Conservation (phyloP, 2,797 vertebrate species). For the Characodon lateralis region DNA sequence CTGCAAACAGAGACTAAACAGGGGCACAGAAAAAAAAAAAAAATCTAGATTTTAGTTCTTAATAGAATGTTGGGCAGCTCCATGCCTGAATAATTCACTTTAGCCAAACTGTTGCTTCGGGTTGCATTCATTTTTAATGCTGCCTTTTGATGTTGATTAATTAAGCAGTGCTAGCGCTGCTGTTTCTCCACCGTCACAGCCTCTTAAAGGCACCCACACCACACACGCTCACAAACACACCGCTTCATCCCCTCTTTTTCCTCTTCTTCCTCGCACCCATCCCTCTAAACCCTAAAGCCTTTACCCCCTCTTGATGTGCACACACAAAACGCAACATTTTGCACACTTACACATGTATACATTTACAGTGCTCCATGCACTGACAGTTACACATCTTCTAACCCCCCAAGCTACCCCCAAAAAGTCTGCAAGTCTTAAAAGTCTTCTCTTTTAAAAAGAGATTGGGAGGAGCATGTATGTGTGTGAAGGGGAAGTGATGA, state of each 20-base stretch:
- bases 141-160: constrained; percentile 85
- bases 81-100: constrained; percentile 82
- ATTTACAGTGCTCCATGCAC: constrained; percentile 19
- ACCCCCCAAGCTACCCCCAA: constrained; percentile 59
- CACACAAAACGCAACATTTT: constrained; percentile 22
- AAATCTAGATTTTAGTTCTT: constrained; percentile 66
- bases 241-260: constrained; percentile 32
- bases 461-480: constrained; percentile 35
- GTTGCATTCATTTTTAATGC: constrained; percentile 83
- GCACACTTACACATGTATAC: constrained; percentile 13
- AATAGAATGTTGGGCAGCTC: constrained; percentile 77
- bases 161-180: constrained; percentile 81
- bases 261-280: constrained; percentile 51
- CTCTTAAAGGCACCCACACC: constrained; percentile 8
- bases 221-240: constrained; percentile 36
- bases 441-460: constrained; percentile 66
- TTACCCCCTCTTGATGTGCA: constrained; percentile 26
- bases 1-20: constrained; percentile 70
- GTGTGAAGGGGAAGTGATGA: constrained; percentile 31
- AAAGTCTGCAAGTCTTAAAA: constrained; percentile 70
- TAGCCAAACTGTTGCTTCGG: constrained; percentile 83
- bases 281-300: constrained; percentile 71
- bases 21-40: constrained; percentile 57
- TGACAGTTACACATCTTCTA: constrained; percentile 32
- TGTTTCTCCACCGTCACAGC: constrained; percentile 64